Base-by-base conservation (phyloP, 2,888 invertebrate species). In the Eretmocerus hayati region DNA sequence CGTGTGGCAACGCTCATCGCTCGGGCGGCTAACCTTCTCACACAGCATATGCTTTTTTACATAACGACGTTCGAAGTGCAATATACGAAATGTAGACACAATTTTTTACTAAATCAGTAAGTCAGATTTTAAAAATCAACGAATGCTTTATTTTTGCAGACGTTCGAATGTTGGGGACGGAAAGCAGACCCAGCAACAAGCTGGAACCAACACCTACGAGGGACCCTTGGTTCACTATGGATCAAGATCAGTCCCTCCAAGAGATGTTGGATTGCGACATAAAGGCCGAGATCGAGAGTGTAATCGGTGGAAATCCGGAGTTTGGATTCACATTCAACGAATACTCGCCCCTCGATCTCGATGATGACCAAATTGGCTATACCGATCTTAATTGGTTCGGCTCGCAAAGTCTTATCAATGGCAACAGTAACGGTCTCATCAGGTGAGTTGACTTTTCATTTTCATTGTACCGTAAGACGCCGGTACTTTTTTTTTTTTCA, bases 221-320 rank as follows among this genome's bases (percentile, higher is more conserved):
- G 64, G 69, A 70, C 56, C 69, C 69, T 59, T 71, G 70, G 65
- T 63, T 71, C 2, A 47, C 51, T 60, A 66, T 74, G 47, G 77
- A 77, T 77, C 77, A 78, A 60, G 77, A 78, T 60, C 76, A 77
- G 42, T 87, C 89, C 42, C 80, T 91, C 63, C 89, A 90, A 71
- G 91, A 92, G 66, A 89, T 91, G 85, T 78, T 92, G 56, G 90
- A 91, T 66, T 85, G 88, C 71, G 92, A 91, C 67, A 89, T 92
- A 54, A 87, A 89, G 67, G 82, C 84, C 57, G 90, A 90, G 73
- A 87, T 89, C 60, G 90, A 87, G 54, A 84, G 84, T 46, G 82
- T 87, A 49, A 81, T 88, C 40, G 84, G 85, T 52, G 83, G 84
- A 53, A 80, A 81, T 46, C 59, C 64, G 2, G 68, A 68, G 51